A percentile compares a stretch with the other conserved stretches of the same genome.
Evolutionary conservation across 2,797 vertebrate species (phyloP).

Genomic region (Pseudopleuronectes americanus): DNA sequence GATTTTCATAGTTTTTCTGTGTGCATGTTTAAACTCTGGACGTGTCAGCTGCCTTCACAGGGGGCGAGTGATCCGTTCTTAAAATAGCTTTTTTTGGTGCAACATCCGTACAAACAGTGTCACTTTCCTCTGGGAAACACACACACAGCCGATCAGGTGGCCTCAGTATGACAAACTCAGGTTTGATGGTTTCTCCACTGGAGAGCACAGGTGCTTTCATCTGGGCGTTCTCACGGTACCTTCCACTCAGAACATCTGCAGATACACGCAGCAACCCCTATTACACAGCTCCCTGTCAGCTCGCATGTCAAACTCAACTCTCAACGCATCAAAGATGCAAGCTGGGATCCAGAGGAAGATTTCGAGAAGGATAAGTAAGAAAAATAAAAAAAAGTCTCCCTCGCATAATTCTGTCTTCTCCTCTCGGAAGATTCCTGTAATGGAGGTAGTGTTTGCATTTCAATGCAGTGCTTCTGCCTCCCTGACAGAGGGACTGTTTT

Average conservation of each 20-base stretch:
- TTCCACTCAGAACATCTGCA: constrained; percentile 29
- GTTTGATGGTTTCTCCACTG: not conserved
- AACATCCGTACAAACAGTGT: not conserved
- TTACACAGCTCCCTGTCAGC: constrained; percentile 53
- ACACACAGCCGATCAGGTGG: constrained; percentile 21
- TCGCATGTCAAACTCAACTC: constrained; percentile 46
- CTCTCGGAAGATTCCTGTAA: constrained; percentile 71
- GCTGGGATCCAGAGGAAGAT: constrained; percentile 49
- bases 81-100: constrained; percentile 12
- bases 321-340: constrained; percentile 52
- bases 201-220: constrained; percentile 11
- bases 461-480: constrained; percentile 73
- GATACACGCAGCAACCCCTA: constrained; percentile 38
- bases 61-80: not conserved
- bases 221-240: constrained; percentile 11
- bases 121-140: not conserved
- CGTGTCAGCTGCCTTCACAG: not conserved
- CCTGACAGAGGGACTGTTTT: constrained; percentile 72
- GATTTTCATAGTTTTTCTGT: no score
- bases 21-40: no score
- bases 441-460: constrained; percentile 81
- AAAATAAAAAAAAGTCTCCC: constrained; percentile 31
- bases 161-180: not conserved
- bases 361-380: constrained; percentile 46
- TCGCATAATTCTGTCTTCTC: constrained; percentile 61